phyloP scores from a whole-genome alignment of 2,888 invertebrate genomes.

The Terebella lapidaria region DNA sequence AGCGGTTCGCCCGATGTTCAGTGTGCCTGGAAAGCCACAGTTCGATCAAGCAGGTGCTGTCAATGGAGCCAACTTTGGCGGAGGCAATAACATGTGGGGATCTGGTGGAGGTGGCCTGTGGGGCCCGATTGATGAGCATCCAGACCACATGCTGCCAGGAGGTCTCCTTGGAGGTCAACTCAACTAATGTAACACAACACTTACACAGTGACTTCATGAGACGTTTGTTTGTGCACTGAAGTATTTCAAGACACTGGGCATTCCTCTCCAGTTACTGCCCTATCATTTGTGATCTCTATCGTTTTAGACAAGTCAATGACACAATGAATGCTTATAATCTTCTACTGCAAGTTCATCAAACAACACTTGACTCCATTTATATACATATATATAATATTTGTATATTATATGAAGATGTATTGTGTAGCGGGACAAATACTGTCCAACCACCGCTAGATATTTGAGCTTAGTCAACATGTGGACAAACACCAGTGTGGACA shows the following conservation, averaged over 20 bases:
- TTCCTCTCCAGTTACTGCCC: neutral
- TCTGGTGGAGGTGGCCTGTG: neutral
- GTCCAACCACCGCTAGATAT: neutral
- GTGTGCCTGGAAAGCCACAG: neutral
- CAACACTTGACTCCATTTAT: neutral
- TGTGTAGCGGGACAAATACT: neutral
- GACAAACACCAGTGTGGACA: neutral
- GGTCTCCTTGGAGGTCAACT: neutral
- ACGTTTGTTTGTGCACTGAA: too few relatives aligned
- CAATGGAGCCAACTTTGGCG: neutral
- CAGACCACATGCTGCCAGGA: neutral
- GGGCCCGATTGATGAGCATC: neutral
- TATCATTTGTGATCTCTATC: neutral
- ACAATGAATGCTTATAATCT: neutral
- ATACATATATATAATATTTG: neutral
- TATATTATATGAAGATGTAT: neutral
- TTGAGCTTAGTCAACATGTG: conserved; percentile 4
- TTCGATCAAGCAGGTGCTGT: neutral
- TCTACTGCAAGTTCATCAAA: neutral
- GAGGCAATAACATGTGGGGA: neutral
- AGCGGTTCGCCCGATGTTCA: neutral
- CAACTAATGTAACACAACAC: too few relatives aligned
- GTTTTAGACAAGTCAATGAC: neutral
- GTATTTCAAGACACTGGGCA: neutral
- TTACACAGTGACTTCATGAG: too few relatives aligned